phyloP scores from a whole-genome alignment of 2,113 vertebrate species.

The Bostrychus sinensis region DNA sequence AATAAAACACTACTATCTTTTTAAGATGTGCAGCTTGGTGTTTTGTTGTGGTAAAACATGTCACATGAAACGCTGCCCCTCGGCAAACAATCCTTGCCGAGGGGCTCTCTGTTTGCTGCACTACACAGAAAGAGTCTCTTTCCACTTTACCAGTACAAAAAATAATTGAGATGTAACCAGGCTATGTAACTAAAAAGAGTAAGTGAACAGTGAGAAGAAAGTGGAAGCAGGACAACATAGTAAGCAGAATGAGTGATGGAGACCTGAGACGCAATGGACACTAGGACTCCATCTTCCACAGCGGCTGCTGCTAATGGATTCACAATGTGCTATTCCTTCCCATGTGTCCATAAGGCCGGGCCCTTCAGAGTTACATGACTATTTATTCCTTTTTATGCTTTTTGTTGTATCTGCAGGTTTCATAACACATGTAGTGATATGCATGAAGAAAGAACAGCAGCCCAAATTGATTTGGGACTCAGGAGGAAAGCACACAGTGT shows the following conservation, averaged over 20 bases:
- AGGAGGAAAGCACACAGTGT: neutral
- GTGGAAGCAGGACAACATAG: constrained; percentile 1
- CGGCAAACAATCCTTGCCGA: too few species aligned
- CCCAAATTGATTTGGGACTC: neutral
- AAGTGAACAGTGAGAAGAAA: too few species aligned
- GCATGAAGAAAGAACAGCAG: neutral
- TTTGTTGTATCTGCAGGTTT: neutral
- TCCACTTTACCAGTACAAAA: too few species aligned
- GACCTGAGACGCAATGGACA: constrained; percentile 8
- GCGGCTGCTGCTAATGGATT: constrained; percentile 49
- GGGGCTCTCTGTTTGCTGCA: too few species aligned
- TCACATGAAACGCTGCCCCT: too few species aligned
- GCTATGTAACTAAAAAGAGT: too few species aligned
- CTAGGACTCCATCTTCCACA: constrained; percentile 21
- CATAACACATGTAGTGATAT: constrained; percentile 6
- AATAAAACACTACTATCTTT: too few species aligned
- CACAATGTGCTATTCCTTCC: constrained; percentile 8
- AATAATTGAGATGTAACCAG: too few species aligned
- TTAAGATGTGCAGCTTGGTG: too few species aligned
- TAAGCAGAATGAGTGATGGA: constrained; percentile 11
- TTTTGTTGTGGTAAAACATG: too few species aligned
- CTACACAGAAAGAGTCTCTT: too few species aligned
- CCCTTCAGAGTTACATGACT: neutral
- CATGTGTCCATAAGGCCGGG: neutral
- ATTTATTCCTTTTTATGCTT: neutral